Percentiles rank a stretch among this genome's conserved stretches.
Evolutionary conservation across 2,113 vertebrate species (phyloP).

Genomic region (Colossoma macropomum): DNA sequence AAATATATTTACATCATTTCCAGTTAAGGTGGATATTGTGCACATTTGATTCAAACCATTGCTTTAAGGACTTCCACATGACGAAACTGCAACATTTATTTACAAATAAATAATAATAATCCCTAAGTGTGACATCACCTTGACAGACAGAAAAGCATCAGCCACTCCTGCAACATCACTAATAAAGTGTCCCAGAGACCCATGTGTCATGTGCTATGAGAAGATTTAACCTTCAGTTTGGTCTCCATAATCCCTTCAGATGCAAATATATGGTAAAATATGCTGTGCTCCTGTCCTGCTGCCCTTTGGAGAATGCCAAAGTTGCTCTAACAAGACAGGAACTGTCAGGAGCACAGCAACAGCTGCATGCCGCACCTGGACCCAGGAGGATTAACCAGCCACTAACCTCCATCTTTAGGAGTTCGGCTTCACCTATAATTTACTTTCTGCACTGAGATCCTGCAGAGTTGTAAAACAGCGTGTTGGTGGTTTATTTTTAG

Average conservation of each 20-base stretch:
- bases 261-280: constrained; percentile 47
- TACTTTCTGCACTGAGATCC: background rate
- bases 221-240: constrained; percentile 24
- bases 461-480: background rate
- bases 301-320: constrained; percentile 28
- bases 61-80: background rate
- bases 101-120: background rate
- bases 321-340: constrained; percentile 29
- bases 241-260: constrained; percentile 28
- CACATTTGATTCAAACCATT: too few relatives aligned
- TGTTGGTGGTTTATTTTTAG: background rate
- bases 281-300: constrained; percentile 13
- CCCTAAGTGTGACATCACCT: background rate
- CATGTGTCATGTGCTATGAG: background rate
- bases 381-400: background rate
- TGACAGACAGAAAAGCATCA: background rate
- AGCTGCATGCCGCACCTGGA: background rate
- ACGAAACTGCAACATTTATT: background rate
- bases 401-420: background rate
- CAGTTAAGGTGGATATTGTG: too few relatives aligned
- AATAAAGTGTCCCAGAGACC: background rate
- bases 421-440: background rate
- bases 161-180: background rate
- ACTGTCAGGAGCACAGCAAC: constrained; percentile 17
- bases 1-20: too few relatives aligned